Evolutionary conservation across 2,797 vertebrate species (phyloP), one percentile per base, ranked within the genome.

Genomic region (Sebastes aleutianus): DNA sequence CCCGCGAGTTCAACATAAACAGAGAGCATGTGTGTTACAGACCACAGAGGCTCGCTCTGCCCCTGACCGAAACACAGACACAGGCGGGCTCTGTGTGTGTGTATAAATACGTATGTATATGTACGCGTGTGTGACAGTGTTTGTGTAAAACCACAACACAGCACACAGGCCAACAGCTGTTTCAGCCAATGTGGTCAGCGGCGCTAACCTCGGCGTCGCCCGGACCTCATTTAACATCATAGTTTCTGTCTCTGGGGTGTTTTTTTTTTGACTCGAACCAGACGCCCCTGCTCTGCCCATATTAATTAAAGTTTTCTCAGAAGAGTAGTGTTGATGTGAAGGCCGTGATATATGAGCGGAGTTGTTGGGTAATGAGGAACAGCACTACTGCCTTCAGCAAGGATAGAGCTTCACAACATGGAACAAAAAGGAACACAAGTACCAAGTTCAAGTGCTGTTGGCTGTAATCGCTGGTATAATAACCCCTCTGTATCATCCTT

Each of bases 121-220:
- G 70, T 66, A 31, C 53, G 59, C 65, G 54, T 79, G 85, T 87
- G 84, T 54, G 75, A 78, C 84, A 20, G 83, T 91, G 91, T 92
- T 91, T 92, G 87, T 91, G 83, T 91, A 84, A 91, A 89, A 88
- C 91, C 92, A 89, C 92, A 90, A 91, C 88, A 91, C 22, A 84
- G 67, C 34, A 2, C 84, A 74, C 84, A 75, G 85, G 78, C 66
- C 76, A 85, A 85, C 91, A 85, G 91, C 92, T 91, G 90, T 66
- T 76, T 6, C 1, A 62, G 80, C 85, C 89, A 77, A 4, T 68
- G 93, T 61, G 93, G 91, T 92, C 87, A 83, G 78, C 18, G 9
- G 76, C 20, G 9, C 65, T 80, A 87, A 87, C 93, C 91, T 85
- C 85, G 3, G 68, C 80, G 47, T 18, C 12, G 7, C 31, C 82